These are phyloP conservation scores for Phenganax subtilis DNA, from an alignment of 92 coral and sea anemone genomes.

Conservation along the genomic window DNA sequence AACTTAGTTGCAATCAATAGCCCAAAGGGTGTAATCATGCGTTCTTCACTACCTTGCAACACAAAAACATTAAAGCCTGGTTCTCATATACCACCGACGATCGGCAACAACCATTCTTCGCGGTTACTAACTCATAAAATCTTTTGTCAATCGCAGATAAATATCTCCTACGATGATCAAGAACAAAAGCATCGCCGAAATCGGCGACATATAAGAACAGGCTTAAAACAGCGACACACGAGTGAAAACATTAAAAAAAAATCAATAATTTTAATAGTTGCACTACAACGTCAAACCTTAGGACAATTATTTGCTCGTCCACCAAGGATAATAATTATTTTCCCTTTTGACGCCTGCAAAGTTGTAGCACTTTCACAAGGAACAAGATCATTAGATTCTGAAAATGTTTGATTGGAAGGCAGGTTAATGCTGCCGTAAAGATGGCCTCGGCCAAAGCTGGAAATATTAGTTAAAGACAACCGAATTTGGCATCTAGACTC, in stretches of 20 bases:
- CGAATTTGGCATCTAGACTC: too few species aligned
- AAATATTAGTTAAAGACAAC: not conserved
- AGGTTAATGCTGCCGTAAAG: slow-evolving; percentile 77
- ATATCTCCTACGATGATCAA: too few species aligned
- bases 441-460: slow-evolving; percentile 79
- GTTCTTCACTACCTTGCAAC: too few species aligned
- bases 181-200: too few species aligned
- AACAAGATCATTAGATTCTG: slow-evolving; percentile 80
- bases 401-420: slow-evolving; percentile 92
- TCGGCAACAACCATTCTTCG: too few species aligned
- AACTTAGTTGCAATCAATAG: too few species aligned
- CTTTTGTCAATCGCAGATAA: too few species aligned
- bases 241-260: not conserved
- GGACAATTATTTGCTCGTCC: slow-evolving; percentile 75
- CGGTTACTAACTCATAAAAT: too few species aligned
- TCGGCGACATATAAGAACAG: too few species aligned
- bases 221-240: not conserved
- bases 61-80: too few species aligned
- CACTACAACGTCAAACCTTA: slow-evolving; percentile 53
- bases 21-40: too few species aligned
- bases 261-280: not conserved
- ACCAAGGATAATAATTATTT: slow-evolving; percentile 74
- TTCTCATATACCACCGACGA: too few species aligned
- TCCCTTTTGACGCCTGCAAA: slow-evolving; percentile 67
- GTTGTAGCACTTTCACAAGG: slow-evolving; percentile 64